These are phyloP conservation scores for Boloria euphrosyne DNA, from an alignment of 2,888 invertebrate species.

Conservation along the genomic window DNA sequence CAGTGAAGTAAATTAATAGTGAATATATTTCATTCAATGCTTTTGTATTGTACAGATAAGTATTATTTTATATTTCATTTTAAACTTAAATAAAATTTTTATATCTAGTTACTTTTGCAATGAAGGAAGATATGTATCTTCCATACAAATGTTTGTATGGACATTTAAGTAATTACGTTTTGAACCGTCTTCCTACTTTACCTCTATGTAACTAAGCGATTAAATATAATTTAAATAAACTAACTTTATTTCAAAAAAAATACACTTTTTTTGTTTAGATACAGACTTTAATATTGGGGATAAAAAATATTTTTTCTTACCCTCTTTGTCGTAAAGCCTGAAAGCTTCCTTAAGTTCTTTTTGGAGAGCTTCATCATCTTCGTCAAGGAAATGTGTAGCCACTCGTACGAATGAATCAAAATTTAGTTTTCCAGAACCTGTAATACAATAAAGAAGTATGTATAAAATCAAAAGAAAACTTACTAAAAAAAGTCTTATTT, in stretches of 20 bases:
- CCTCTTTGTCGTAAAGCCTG: slow-evolving; percentile 93
- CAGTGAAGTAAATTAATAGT: neutral
- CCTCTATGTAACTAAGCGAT: neutral
- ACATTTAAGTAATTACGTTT: too few relatives aligned
- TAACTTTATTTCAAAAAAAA: too few relatives aligned
- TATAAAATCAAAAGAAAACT: neutral
- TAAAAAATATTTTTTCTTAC: slow-evolving; percentile 56
- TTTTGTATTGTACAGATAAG: too few relatives aligned
- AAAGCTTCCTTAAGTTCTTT: slow-evolving; percentile 95
- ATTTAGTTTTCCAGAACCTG: slow-evolving; percentile 90
- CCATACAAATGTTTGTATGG: too few relatives aligned
- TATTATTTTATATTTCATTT: too few relatives aligned
- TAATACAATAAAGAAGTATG: slow-evolving; percentile 41
- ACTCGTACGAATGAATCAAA: slow-evolving; percentile 92
- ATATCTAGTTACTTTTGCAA: too few relatives aligned
- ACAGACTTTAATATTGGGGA: neutral
- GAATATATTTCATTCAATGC: neutral
- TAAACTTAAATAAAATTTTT: too few relatives aligned
- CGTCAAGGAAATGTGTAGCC: slow-evolving; percentile 90
- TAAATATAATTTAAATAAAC: neutral
- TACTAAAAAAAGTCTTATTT: too few relatives aligned
- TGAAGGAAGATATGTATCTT: too few relatives aligned
- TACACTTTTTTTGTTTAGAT: too few relatives aligned
- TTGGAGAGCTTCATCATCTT: slow-evolving; percentile 92
- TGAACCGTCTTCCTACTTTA: too few relatives aligned